Evolutionary conservation across 2,113 vertebrate genomes (phyloP).

Genomic region (Haemorhous mexicanus): DNA sequence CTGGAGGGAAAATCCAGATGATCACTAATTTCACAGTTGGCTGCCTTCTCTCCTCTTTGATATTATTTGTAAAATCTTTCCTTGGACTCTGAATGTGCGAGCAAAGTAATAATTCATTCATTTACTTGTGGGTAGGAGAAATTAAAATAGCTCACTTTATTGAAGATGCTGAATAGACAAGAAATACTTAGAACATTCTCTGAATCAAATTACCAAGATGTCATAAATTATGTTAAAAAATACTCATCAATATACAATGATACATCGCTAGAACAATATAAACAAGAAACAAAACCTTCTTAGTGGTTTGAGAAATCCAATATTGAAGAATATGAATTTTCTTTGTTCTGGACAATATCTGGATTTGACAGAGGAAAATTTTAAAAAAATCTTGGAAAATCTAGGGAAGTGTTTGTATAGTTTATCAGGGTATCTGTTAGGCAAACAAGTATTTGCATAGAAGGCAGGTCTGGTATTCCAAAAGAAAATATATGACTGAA

Average conservation of each 20-base stretch:
- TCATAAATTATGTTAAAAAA: neutral
- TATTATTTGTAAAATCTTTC: conserved; percentile 73
- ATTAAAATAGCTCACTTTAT: conserved; percentile 59
- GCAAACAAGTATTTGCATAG: neutral
- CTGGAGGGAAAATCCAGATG: conserved; percentile 72
- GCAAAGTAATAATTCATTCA: conserved; percentile 68
- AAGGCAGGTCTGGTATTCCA: neutral
- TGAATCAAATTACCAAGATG: conserved; percentile 25
- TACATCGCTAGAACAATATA: neutral
- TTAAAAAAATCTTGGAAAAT: neutral
- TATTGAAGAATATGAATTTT: neutral
- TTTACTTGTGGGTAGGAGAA: conserved; percentile 35
- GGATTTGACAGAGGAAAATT: neutral
- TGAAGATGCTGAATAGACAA: conserved; percentile 59
- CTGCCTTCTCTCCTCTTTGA: conserved; percentile 71
- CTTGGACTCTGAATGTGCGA: conserved; percentile 30
- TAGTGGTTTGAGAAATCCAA: neutral
- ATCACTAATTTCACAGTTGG: conserved; percentile 83
- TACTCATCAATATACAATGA: neutral
- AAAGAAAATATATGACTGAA: neutral
- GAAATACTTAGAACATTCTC: conserved; percentile 5
- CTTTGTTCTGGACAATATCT: neutral
- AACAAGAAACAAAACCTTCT: neutral
- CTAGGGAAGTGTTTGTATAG: neutral
- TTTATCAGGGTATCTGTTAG: neutral